These are phyloP conservation scores for Halisarca cf. caerulea DNA, from an alignment of 37 sponge, comb jelly and placozoan species.

Conservation along the genomic window DNA sequence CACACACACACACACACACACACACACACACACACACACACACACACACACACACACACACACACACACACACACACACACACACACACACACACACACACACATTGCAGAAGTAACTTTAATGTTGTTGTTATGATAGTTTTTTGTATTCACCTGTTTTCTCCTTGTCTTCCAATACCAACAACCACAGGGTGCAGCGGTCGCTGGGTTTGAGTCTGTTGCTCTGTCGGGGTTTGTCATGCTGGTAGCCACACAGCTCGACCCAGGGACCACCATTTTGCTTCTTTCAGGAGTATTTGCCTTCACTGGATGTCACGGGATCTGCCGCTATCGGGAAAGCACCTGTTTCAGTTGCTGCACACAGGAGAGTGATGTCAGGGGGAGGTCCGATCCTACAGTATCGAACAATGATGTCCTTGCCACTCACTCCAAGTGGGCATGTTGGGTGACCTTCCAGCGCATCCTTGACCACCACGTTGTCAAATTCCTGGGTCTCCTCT, in stretches of 20 bases:
- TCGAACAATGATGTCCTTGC: not conserved
- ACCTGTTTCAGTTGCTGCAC: not conserved
- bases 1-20: too few relatives aligned
- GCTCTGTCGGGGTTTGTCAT: not conserved
- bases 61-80: too few relatives aligned
- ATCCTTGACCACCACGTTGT: conserved; percentile 31
- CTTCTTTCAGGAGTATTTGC: conserved; percentile 8
- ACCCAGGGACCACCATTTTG: not conserved
- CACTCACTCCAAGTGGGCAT: not conserved
- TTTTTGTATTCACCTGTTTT: too few relatives aligned
- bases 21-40: too few relatives aligned
- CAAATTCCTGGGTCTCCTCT: conserved; percentile 22
- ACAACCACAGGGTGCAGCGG: not conserved
- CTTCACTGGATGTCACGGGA: conserved; percentile 1
- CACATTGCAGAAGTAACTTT: not conserved
- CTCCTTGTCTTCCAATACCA: not conserved
- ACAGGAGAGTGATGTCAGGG: too few relatives aligned
- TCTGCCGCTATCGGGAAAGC: not conserved
- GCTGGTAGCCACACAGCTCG: conserved; percentile 12
- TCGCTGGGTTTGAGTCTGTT: not conserved
- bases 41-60: too few relatives aligned
- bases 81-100: too few relatives aligned
- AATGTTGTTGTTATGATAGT: not conserved
- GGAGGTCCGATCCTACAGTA: too few relatives aligned
- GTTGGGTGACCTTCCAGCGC: not conserved